Evolutionary conservation across 2,888 invertebrate species (phyloP), one percentile per base, ranked within the genome.

Genomic region (Seladonia tumulorum): DNA sequence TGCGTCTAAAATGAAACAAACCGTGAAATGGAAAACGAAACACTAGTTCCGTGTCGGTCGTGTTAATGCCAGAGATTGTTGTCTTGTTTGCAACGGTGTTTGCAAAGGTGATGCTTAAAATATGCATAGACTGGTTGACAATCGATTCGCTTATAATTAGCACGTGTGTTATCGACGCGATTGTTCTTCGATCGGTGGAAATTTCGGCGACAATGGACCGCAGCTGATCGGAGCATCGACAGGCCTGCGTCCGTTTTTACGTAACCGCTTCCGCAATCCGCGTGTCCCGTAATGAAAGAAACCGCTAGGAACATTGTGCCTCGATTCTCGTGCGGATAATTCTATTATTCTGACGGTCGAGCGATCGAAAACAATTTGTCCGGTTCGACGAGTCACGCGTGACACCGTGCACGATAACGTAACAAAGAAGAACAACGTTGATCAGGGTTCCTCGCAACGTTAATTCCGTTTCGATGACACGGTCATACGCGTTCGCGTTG

Each of bases 321-420:
- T 12, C 70, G 35, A 83, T 72, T 49, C 49, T 49, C 82, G 74
- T 45, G 79, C 63, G n/a, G 84, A 84, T 84, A 78, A 84, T 84
- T 39, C 35, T 74, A 78, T 79, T 79, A 75, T 84, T 84, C 85
- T 53, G 60, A 84, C 73, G 85, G 78, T 8, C 47, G n/a, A 39
- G 35, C 39, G 72, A 39, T 57, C 2, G 84, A 74, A 49, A 84
- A 84, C 74, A 74, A 83, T 83, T 75, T 78, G 25, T 35, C 29
- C 77, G 60, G 57, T 8, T 25, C 39, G 49, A 5, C 68, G 49
- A 74, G 63, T 79, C 35, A 78, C 47, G 25, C 35, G 22, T 47
- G 60, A 45, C 35, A 47, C 53, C 53, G 35, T 5, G 71, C 22
- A 7, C 22, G 29, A 63, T 45, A 47, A 83, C 75, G 70, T 70